Percentiles rank a stretch among this genome's conserved stretches.
phyloP scores from a whole-genome alignment of 2,113 vertebrate genomes.

The Syrmaticus mikado region DNA sequence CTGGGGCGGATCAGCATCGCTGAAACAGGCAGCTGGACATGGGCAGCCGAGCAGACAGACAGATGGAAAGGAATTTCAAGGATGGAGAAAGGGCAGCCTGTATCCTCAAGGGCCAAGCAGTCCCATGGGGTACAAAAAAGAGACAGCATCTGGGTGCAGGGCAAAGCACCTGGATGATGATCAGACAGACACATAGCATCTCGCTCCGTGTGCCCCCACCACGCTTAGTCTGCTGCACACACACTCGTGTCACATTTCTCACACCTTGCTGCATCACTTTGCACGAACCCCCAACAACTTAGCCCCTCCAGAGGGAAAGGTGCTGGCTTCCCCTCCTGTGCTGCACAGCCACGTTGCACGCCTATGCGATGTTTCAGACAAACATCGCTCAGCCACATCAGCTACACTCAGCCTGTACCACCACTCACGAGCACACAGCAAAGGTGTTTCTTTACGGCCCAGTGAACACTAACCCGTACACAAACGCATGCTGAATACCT shows the following conservation, averaged over 20 bases:
- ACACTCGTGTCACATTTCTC: not conserved
- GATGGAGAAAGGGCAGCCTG: not conserved
- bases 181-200: fast-evolving
- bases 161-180: not conserved
- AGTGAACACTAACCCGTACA: not conserved
- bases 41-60: not conserved
- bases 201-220: fast-evolving
- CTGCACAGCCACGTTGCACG: not conserved
- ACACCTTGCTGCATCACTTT: fast-evolving
- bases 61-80: not conserved
- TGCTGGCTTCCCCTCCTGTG: not conserved
- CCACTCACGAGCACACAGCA: not conserved
- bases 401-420: not conserved
- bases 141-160: not conserved
- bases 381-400: not conserved
- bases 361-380: not conserved
- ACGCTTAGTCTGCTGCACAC: not conserved
- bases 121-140: not conserved
- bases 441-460: not conserved
- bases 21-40: constrained; percentile 22
- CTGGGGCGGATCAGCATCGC: not conserved
- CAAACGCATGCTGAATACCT: not conserved
- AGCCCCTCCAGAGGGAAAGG: not conserved
- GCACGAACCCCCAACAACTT: not conserved
- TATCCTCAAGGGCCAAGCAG: not conserved